Percentiles rank a stretch among this genome's conserved stretches.
phyloP scores from a whole-genome alignment of 2,113 vertebrate genomes.

The Phoenicopterus ruber region DNA sequence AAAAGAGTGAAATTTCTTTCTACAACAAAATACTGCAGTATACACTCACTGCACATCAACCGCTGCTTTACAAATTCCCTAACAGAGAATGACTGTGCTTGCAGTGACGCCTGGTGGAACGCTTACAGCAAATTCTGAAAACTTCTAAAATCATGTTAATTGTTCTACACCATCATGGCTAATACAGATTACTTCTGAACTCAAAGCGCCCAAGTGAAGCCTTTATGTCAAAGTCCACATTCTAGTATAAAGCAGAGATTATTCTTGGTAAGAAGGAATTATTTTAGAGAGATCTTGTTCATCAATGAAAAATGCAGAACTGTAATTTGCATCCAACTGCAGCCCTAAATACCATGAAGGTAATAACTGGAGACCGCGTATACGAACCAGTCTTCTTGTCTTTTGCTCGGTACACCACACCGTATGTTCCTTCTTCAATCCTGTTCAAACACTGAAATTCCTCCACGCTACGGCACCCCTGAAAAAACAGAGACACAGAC shows the following conservation, averaged over 20 bases:
- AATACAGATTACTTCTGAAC: neutral
- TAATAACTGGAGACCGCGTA: neutral
- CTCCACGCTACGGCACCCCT: conserved; percentile 97
- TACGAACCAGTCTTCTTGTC: conserved; percentile 94
- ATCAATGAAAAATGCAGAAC: neutral
- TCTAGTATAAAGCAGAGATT: neutral
- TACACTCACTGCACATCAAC: neutral
- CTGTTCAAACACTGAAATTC: conserved; percentile 97
- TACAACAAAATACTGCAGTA: neutral
- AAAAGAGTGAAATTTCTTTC: neutral
- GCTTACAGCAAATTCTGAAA: fast-evolving
- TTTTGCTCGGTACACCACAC: conserved; percentile 96
- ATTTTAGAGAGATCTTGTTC: neutral
- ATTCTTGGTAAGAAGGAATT: neutral
- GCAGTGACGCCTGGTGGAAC: neutral
- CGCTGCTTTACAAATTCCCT: neutral
- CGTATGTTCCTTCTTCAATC: conserved; percentile 96
- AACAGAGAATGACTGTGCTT: fast-evolving
- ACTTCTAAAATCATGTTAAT: neutral
- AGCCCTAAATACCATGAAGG: neutral
- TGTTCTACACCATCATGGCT: neutral
- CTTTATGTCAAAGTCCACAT: neutral
- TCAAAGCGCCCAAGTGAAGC: neutral
- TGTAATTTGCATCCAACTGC: neutral
- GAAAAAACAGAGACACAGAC: neutral